These are phyloP conservation scores for Sula dactylatra DNA, from an alignment of 2,113 vertebrate genomes.

Conservation along the genomic window DNA sequence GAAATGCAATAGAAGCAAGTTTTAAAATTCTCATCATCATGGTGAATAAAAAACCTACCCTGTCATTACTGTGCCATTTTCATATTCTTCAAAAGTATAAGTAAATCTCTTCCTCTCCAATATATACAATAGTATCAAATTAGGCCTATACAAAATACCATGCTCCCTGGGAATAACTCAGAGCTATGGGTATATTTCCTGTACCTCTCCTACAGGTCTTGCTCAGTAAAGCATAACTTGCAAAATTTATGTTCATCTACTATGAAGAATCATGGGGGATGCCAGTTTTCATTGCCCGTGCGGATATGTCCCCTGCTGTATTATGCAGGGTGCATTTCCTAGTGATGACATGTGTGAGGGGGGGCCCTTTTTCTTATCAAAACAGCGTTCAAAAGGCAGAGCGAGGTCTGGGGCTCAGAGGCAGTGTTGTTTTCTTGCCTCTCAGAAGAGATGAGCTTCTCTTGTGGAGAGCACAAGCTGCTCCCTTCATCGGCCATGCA, in stretches of 20 bases:
- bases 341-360: neutral
- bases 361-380: neutral
- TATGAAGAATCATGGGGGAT: neutral
- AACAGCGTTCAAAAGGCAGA: neutral
- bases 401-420: neutral
- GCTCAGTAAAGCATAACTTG: neutral
- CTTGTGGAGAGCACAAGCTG: neutral
- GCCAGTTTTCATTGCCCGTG: neutral
- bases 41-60: neutral
- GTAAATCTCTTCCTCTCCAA: neutral
- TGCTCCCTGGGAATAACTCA: neutral
- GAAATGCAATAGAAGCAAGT: neutral
- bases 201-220: neutral
- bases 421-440: neutral
- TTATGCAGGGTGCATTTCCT: neutral
- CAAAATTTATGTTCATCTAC: neutral
- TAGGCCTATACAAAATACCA: neutral
- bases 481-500: neutral
- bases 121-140: neutral
- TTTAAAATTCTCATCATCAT: neutral
- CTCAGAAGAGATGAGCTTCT: neutral
- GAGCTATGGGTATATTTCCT: neutral
- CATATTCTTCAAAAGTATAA: neutral
- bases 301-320: neutral
- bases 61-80: neutral